Evolutionary conservation across 2,797 vertebrate species (phyloP).

Genomic region (Xiphorhynchus erythropygius): DNA sequence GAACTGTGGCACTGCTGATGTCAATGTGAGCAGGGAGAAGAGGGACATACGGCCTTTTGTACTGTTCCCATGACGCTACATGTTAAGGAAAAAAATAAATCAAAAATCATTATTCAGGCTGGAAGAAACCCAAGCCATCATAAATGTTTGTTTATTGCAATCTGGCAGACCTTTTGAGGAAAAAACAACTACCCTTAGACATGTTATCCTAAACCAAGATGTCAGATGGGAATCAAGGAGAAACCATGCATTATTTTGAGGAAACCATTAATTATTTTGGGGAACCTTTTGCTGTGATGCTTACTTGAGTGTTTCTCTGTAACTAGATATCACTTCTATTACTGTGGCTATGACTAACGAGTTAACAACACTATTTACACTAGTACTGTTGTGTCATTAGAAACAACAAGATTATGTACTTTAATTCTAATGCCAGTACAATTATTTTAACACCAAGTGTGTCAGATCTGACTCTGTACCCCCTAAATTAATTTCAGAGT

Average conservation of each 20-base stretch:
- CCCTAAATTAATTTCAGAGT: constrained; percentile 75
- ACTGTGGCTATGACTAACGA: constrained; percentile 10
- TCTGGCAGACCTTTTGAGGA: constrained; percentile 17
- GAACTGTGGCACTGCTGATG: background rate
- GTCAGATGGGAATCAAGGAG: background rate
- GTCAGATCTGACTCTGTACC: constrained; percentile 70
- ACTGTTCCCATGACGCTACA: background rate
- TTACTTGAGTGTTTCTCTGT: background rate
- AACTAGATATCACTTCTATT: constrained; percentile 18
- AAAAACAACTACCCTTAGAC: background rate
- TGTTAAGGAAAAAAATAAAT: background rate
- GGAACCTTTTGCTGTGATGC: background rate
- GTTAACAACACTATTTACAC: constrained; percentile 60
- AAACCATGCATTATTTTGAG: background rate
- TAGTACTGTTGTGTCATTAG: constrained; percentile 58
- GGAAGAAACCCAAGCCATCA: constrained; percentile 9
- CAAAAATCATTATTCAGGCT: background rate
- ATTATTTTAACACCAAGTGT: constrained; percentile 73
- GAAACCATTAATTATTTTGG: background rate
- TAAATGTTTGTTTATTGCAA: constrained; percentile 2
- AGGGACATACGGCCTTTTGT: constrained; percentile 42
- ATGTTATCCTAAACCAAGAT: background rate
- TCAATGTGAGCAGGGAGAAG: constrained; percentile 1
- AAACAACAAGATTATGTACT: constrained; percentile 71
- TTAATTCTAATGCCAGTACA: constrained; percentile 66